phyloP scores from a whole-genome alignment of 2,888 invertebrate genomes.

The Gymnocheta viridis region DNA sequence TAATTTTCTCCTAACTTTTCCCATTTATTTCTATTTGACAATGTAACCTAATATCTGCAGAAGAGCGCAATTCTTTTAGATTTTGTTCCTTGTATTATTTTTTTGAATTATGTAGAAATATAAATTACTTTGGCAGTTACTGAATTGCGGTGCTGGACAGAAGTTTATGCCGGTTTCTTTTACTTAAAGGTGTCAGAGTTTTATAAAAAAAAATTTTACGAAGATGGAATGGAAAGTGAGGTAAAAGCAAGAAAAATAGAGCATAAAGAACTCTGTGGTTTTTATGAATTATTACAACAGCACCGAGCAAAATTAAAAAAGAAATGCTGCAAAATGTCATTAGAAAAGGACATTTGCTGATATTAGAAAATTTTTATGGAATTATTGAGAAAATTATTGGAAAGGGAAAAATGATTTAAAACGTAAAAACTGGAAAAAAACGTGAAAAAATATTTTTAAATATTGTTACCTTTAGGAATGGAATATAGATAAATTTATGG shows the following conservation, averaged over 20 bases:
- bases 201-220: constrained; percentile 51
- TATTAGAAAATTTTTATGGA: constrained; percentile 25
- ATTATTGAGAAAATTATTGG: constrained; percentile 2
- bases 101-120: constrained; percentile 17
- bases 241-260: not conserved
- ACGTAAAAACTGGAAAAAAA: no score
- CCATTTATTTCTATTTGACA: constrained; percentile 49
- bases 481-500: no score
- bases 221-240: not conserved
- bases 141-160: not conserved
- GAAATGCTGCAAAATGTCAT: not conserved
- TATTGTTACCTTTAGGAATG: no score
- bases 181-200: constrained; percentile 50
- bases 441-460: no score
- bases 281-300: constrained; percentile 60
- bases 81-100: not conserved
- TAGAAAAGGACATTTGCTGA: constrained; percentile 9
- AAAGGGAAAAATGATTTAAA: not conserved
- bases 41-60: constrained; percentile 46
- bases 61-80: constrained; percentile 45
- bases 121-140: constrained; percentile 26
- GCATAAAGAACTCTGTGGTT: constrained; percentile 62
- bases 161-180: constrained; percentile 26
- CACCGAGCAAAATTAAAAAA: not conserved
- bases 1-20: not conserved